Percentiles rank a stretch among this genome's conserved stretches.
phyloP scores from a whole-genome alignment of 30 jellyfish, hydroid and myxozoan genomes.

The Mastigias papua region DNA sequence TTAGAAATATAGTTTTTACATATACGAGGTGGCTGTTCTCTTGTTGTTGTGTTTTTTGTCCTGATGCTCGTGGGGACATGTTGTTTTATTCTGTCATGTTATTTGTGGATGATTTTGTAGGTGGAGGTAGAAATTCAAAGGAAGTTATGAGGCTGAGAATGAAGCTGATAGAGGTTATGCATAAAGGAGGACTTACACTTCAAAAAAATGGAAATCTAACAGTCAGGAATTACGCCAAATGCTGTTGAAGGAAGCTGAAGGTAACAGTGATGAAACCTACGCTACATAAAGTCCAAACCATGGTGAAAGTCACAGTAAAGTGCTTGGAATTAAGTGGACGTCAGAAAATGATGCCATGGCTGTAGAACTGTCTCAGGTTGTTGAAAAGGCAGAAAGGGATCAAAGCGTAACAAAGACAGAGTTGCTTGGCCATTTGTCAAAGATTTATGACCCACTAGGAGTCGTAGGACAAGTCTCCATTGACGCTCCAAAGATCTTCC shows the following conservation, averaged over 20 bases:
- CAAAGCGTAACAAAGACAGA: slow-evolving; percentile 10
- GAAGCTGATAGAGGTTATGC: slow-evolving; percentile 32
- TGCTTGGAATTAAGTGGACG: too few species aligned
- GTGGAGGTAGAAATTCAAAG: slow-evolving; percentile 35
- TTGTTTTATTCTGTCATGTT: too few species aligned
- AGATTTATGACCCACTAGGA: slow-evolving; percentile 8
- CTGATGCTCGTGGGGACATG: too few species aligned
- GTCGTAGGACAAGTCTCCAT: background rate
- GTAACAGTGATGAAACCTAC: too few species aligned
- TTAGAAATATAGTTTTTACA: too few species aligned
- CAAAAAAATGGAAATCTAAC: too few species aligned
- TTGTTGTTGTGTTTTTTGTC: too few species aligned
- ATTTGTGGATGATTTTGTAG: too few species aligned
- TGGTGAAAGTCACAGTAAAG: slow-evolving; percentile 19
- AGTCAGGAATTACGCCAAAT: too few species aligned
- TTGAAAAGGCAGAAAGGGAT: background rate
- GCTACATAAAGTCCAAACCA: slow-evolving; percentile 22
- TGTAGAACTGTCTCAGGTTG: slow-evolving; percentile 37
- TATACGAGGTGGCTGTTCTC: too few species aligned
- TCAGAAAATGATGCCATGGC: slow-evolving; percentile 34
- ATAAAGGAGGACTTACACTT: too few species aligned
- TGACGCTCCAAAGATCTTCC: slow-evolving; percentile 2
- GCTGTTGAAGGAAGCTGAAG: too few species aligned
- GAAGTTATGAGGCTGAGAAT: slow-evolving; percentile 25
- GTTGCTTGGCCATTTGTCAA: background rate